phyloP scores from a whole-genome alignment of 2,113 vertebrate species.

The Melanocharis versteri region DNA sequence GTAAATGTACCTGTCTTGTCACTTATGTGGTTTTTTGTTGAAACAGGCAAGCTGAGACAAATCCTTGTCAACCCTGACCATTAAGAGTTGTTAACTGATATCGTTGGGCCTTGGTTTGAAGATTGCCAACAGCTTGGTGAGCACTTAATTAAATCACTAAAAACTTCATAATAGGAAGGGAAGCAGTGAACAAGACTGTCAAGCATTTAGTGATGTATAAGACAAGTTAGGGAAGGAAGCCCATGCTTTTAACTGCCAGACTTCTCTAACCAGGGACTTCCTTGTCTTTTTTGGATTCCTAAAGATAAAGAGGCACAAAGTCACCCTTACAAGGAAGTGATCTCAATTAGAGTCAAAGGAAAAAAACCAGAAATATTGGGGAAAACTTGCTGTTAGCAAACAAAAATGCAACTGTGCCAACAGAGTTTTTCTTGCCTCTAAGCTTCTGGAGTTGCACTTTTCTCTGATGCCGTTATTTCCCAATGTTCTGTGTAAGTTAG shows the following conservation, averaged over 20 bases:
- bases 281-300: not conserved
- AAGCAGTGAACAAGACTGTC: not conserved
- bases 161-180: not conserved
- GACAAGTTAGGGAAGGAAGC: not conserved
- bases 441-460: not conserved
- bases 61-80: not conserved
- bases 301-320: not conserved
- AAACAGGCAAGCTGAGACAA: not conserved
- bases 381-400: not conserved
- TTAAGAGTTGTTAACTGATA: not conserved
- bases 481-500: not conserved
- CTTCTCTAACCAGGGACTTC: not conserved
- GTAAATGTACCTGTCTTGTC: not conserved
- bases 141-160: not conserved
- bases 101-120: not conserved
- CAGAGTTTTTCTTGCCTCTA: not conserved
- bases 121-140: not conserved
- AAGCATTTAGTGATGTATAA: not conserved
- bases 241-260: not conserved
- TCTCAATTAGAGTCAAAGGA: not conserved
- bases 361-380: not conserved
- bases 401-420: not conserved
- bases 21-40: not conserved
- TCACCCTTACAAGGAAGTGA: not conserved
- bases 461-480: not conserved